Conservation (phyloP, 2,113 vertebrate species). For the Erythrocebus patas region DNA sequence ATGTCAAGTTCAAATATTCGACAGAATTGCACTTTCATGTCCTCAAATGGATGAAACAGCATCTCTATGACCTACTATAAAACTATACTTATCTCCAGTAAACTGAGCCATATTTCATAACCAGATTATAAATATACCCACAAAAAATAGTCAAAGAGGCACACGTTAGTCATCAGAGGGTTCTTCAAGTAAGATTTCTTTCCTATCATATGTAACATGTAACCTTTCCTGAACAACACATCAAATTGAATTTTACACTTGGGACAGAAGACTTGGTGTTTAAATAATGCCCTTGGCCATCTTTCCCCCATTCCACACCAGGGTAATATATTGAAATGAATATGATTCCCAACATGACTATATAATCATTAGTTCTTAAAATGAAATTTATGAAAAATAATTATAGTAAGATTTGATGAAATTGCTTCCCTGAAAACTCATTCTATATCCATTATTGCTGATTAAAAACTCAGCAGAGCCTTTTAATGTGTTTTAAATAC, state of each 20-base stretch:
- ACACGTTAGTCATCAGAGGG: slow-evolving; percentile 19
- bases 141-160: slow-evolving; percentile 4
- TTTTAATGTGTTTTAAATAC: not conserved
- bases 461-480: not conserved
- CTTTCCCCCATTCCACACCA: not conserved
- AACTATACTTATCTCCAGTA: slow-evolving; percentile 32
- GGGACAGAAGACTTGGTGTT: slow-evolving; percentile 30
- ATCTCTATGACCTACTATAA: slow-evolving; percentile 46
- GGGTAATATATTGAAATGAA: slow-evolving; percentile 11
- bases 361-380: not conserved
- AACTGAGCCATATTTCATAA: slow-evolving; percentile 55
- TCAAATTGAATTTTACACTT: slow-evolving; percentile 67
- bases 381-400: not conserved
- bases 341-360: not conserved
- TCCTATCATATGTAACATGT: slow-evolving; percentile 28
- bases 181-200: slow-evolving; percentile 57
- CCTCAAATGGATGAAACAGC: slow-evolving; percentile 6
- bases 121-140: slow-evolving; percentile 11
- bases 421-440: not conserved
- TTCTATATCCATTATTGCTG: not conserved
- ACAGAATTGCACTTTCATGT: slow-evolving; percentile 7
- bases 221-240: slow-evolving; percentile 63
- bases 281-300: not conserved
- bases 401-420: not conserved
- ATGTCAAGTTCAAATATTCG: slow-evolving; percentile 47